Evolutionary conservation across 1,140 invertebrate species (phyloP), one percentile per base, ranked within the genome.

Genomic region (Oncopeltus fasciatus): DNA sequence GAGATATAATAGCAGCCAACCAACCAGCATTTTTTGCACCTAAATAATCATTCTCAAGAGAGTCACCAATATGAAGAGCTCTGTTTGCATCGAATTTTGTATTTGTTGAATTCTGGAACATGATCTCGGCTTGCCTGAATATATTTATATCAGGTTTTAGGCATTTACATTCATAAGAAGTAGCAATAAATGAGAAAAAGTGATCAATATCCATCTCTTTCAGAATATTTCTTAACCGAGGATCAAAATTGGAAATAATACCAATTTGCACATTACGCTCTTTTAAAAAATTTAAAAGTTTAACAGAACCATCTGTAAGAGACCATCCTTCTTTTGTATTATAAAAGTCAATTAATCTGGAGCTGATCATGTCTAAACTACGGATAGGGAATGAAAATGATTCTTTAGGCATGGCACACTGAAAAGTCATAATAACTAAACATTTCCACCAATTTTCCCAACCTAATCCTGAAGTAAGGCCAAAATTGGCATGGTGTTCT

Each of bases 181-280:
- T 82, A 18, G 92, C 61, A 49, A 92, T 74, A 76, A 93, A 94
- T 66, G 86, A 78, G 75, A 94, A 91, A 69, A 83, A 84, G 27
- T 81, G 71, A 47, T 75, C 69, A 4, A 94, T 71, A 26, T 79
- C 79, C 12, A 83, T 75, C 64, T 81, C 81, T 2, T 70, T 59
- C 26, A 95, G 74, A 60, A 92, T 80, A 2, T 74, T 73, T 57
- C 83, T 74, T 0, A 95, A 73, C 59, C 90, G 78, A 51, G 87
- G 83, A 75, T 95, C 91, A 76, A 87, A 92, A 75, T 95, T 95
- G 14, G 90, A 91, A 66, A 95, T 84, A 0, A 92, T 80, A 18
- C 90, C 91, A 24, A 94, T 64, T 3, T 74, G 68, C 14, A 84
- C 67, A 44, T 73, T 68, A 21, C 72, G 70, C 26, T 71, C 67